phyloP scores from a whole-genome alignment of 2,113 vertebrate species.

The Parus major region DNA sequence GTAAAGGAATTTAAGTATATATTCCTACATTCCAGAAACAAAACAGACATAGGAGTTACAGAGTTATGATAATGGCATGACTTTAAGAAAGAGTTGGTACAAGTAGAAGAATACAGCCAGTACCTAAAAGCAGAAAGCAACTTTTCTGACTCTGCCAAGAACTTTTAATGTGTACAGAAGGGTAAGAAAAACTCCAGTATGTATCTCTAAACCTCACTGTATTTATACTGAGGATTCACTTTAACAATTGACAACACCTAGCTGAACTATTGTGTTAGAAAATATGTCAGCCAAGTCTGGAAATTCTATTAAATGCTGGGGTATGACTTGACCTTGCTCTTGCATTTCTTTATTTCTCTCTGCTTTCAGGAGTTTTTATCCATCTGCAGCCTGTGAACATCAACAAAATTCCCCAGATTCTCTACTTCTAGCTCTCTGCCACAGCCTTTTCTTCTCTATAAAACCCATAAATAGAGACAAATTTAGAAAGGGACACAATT shows the following conservation, averaged over 20 bases:
- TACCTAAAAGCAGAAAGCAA: neutral
- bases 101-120: neutral
- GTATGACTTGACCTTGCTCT: neutral
- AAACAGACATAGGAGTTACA: neutral
- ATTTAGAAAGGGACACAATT: slow-evolving; percentile 43
- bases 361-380: neutral
- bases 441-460: slow-evolving; percentile 10
- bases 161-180: neutral
- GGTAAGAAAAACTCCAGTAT: neutral
- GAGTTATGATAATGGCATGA: neutral
- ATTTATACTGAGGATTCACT: neutral
- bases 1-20: neutral
- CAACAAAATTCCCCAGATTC: neutral
- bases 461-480: slow-evolving; percentile 41
- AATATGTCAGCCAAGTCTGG: neutral
- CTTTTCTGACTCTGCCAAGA: neutral
- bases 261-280: neutral
- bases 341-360: neutral
- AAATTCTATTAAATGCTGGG: neutral
- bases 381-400: neutral
- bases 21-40: neutral
- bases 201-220: neutral
- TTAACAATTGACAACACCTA: neutral
- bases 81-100: neutral
- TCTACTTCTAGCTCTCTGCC: neutral